Percentiles rank a stretch among this genome's conserved stretches.
These are phyloP conservation scores for Elachura formosa DNA, from an alignment of 2,113 vertebrate species.

Conservation along the genomic window DNA sequence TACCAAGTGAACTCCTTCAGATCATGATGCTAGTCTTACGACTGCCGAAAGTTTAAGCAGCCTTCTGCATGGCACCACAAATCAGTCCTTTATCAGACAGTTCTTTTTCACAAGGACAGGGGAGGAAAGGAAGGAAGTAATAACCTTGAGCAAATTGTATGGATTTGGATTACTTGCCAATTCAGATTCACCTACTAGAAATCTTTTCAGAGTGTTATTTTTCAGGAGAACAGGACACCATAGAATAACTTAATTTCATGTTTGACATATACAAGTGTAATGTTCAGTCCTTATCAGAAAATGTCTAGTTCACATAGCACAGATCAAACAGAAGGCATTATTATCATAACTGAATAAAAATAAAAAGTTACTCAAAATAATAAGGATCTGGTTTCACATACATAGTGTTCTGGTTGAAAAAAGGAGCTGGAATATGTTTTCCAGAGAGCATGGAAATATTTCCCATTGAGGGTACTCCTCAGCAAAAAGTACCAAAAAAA, in stretches of 20 bases:
- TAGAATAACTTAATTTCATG: background rate
- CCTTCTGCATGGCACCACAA: background rate
- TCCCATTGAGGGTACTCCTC: background rate
- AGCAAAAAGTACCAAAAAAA: background rate
- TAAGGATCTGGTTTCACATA: background rate
- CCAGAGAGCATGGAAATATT: background rate
- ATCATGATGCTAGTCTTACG: accelerated
- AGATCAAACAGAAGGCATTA: background rate
- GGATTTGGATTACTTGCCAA: background rate
- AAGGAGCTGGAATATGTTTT: background rate
- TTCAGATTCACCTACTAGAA: background rate
- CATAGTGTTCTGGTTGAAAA: background rate
- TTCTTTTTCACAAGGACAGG: background rate
- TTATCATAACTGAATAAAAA: background rate
- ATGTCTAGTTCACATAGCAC: background rate
- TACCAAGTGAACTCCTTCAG: background rate
- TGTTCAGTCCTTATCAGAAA: background rate
- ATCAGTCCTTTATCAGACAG: background rate
- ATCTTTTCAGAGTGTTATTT: background rate
- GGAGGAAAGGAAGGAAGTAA: background rate
- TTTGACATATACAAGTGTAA: background rate
- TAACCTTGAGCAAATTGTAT: background rate
- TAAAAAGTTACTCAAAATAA: background rate
- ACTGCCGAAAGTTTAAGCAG: background rate
- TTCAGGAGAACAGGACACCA: background rate